phyloP scores from a whole-genome alignment of 2,888 invertebrate genomes.

The Volucella inflata region DNA sequence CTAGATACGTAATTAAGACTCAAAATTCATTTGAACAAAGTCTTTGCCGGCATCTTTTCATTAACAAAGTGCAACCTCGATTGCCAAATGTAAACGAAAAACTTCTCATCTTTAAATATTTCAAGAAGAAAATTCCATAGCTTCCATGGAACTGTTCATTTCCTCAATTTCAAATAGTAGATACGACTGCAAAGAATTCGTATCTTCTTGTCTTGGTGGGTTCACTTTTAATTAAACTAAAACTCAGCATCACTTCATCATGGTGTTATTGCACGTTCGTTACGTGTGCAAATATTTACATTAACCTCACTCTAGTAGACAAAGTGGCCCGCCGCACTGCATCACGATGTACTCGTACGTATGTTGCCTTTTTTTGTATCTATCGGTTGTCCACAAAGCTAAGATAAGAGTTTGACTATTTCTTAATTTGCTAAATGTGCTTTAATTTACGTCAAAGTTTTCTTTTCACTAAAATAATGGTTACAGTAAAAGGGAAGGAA shows the following conservation, averaged over 20 bases:
- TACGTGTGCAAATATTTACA: conserved; percentile 68
- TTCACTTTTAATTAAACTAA: conserved; percentile 72
- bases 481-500: not conserved
- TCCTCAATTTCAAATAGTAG: not conserved
- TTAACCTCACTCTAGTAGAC: conserved; percentile 35
- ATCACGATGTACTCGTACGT: too few species aligned
- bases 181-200: too few species aligned
- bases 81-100: not conserved
- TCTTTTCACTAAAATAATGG: conserved; percentile 5
- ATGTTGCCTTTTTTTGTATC: too few species aligned
- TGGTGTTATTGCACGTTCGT: conserved; percentile 64
- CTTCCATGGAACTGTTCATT: too few species aligned
- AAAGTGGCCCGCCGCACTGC: conserved; percentile 2
- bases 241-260: conserved; percentile 42
- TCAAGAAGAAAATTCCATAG: not conserved
- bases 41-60: not conserved
- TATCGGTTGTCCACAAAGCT: conserved; percentile 13
- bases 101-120: not conserved
- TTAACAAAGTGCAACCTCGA: conserved; percentile 20
- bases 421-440: conserved; percentile 59
- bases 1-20: too few species aligned
- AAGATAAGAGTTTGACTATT: conserved; percentile 11
- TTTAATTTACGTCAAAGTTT: conserved; percentile 41
- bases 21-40: not conserved
- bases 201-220: not conserved